A percentile compares a stretch with the other conserved stretches of the same genome.
These are phyloP conservation scores for Nannoperca obscura DNA, from an alignment of 2,797 vertebrate genomes.

Conservation along the genomic window DNA sequence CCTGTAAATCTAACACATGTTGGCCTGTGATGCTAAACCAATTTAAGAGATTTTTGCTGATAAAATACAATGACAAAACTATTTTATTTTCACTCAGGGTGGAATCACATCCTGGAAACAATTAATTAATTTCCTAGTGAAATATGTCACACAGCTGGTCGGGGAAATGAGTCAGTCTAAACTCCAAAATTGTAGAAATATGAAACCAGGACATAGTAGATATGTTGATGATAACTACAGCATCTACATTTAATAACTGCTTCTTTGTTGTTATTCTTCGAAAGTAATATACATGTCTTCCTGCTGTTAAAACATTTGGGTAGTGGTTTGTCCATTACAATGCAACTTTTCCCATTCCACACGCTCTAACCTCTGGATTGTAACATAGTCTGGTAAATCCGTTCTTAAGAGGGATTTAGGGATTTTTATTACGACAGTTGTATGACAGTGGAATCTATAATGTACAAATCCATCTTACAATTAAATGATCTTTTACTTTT, in stretches of 20 bases:
- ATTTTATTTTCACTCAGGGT: conserved; percentile 1
- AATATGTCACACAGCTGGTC: background rate
- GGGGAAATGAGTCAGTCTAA: background rate
- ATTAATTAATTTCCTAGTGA: background rate
- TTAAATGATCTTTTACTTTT: conserved; percentile 16
- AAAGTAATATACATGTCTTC: conserved; percentile 3
- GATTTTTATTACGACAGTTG: conserved; percentile 38
- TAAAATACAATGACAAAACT: conserved; percentile 8
- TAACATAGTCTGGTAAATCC: conserved; percentile 34
- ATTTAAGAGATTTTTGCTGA: conserved; percentile 1
- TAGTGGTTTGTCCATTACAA: background rate
- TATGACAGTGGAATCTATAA: conserved; percentile 22
- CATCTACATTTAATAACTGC: background rate
- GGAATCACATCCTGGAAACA: background rate
- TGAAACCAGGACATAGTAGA: background rate
- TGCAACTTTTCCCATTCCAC: conserved; percentile 21
- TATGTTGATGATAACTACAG: background rate
- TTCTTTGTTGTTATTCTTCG: conserved; percentile 3
- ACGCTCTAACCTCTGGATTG: conserved; percentile 6
- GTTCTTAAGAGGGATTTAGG: conserved; percentile 34
- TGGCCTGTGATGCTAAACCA: background rate
- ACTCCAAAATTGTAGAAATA: conserved; percentile 8
- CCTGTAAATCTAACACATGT: conserved; percentile 2
- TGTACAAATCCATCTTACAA: conserved; percentile 35
- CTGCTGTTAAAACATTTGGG: background rate